Evolutionary conservation across 2,888 invertebrate species (phyloP), one percentile per base, ranked within the genome.

Genomic region (Zhengitettix transpicula): DNA sequence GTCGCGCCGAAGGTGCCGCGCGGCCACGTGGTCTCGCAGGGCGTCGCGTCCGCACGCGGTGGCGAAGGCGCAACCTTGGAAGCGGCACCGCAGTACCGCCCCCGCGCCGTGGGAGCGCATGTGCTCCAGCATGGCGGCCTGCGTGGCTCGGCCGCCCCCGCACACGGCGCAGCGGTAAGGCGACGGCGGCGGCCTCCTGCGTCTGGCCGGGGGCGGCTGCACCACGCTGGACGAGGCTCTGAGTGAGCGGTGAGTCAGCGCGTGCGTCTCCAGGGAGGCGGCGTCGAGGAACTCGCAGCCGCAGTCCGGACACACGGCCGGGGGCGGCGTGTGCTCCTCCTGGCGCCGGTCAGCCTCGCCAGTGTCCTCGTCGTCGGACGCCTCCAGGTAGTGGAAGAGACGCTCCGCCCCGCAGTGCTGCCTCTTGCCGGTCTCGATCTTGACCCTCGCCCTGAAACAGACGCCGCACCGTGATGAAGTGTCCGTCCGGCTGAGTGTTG

Each of bases 301-400:
- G 71, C 78, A 78, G 67, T 72, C 72, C 64, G 71, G 73, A 69
- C 78, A 78, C 65, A 76, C 72, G 68, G 77, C 76, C 61, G 75
- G 71, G 51, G 52, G 42, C 40, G 74, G 73, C 69, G 77, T 76
- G 68, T 74, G 74, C 28, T 40, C 58, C 55, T 42, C 51, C 15
- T 28, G 40, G n/a, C 42, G 58, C 15, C 40, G 54, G 40, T 55
- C 53, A 14, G 40, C 55, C 10, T 17, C 40, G 12, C 10, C 71
- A 66, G 72, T 72, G 57, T 69, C 75, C 68, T 76, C 74, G 62
- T 75, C 74, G 75, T 85, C 85, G 66, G 79, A 81, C 64, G 85
- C 86, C 74, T 83, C 86, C 77, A 84, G 78, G 77, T 82, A 86
- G 68, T 81, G 84, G 75, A 85, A 85, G 59, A 85, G 77, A 62